Conservation (phyloP, 2,797 vertebrate genomes). For the Pelodytes ibericus region DNA sequence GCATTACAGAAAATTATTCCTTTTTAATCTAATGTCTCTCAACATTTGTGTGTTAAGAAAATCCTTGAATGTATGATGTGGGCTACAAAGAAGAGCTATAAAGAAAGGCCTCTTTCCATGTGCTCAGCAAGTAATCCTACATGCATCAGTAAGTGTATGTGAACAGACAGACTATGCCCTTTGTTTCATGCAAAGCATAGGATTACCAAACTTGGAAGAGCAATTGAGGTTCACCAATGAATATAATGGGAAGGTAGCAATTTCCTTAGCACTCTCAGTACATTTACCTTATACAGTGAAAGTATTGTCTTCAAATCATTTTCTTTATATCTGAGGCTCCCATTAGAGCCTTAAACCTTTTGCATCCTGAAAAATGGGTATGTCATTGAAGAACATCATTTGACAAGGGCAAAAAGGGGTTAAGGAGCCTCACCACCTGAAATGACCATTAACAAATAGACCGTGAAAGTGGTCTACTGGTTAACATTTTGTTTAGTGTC, state of each 20-base stretch:
- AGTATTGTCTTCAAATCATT: neutral
- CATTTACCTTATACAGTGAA: neutral
- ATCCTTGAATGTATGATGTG: neutral
- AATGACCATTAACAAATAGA: too few relatives aligned
- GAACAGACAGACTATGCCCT: neutral
- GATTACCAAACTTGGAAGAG: neutral
- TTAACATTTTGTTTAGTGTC: too few relatives aligned
- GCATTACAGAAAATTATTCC: too few relatives aligned
- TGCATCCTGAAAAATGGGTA: neutral
- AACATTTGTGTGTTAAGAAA: too few relatives aligned
- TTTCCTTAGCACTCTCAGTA: neutral
- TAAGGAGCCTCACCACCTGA: too few relatives aligned
- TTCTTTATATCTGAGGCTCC: neutral
- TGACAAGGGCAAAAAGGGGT: neutral
- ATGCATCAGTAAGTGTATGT: conserved; percentile 7
- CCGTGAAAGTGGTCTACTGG: too few relatives aligned
- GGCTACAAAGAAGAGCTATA: neutral
- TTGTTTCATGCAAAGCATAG: neutral
- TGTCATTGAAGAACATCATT: neutral
- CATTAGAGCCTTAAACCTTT: neutral
- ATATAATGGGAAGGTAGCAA: neutral
- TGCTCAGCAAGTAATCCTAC: conserved; percentile 5
- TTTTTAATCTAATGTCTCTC: too few relatives aligned
- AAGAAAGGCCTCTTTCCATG: neutral
- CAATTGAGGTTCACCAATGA: neutral